Percentiles rank a stretch among this genome's conserved stretches.
Conservation (phyloP, 2,113 vertebrate genomes). For the Cavia porcellus region DNA sequence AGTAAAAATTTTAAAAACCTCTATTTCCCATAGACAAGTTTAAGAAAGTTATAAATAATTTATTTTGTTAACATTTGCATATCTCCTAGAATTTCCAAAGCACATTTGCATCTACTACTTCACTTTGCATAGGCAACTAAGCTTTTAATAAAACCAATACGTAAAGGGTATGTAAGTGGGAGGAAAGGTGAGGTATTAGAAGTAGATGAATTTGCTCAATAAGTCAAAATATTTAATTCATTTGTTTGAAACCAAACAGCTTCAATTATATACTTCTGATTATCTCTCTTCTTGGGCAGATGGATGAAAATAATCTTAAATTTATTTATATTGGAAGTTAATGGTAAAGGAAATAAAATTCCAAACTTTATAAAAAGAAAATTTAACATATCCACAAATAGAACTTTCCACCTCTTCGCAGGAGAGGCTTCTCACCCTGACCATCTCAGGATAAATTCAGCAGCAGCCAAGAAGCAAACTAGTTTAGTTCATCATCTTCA, state of each 20-base stretch:
- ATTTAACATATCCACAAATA: background rate
- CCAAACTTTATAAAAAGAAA: conserved; percentile 37
- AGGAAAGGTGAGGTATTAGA: conserved; percentile 70
- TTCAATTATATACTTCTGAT: conserved; percentile 30
- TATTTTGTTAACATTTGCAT: conserved; percentile 53
- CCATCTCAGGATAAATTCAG: background rate
- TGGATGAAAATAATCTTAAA: conserved; percentile 61
- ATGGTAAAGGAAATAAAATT: conserved; percentile 45
- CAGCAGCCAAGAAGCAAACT: background rate
- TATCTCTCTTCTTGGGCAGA: conserved; percentile 22
- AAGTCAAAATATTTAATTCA: conserved; percentile 79
- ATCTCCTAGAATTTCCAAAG: conserved; percentile 65
- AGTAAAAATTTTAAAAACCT: background rate
- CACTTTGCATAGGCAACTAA: conserved; percentile 43
- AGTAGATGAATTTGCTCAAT: conserved; percentile 60
- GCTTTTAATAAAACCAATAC: conserved; percentile 57
- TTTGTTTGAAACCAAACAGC: conserved; percentile 66
- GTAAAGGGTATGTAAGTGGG: conserved; percentile 29
- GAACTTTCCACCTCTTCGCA: background rate
- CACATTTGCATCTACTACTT: conserved; percentile 64
- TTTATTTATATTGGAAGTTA: conserved; percentile 18
- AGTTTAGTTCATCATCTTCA: background rate
- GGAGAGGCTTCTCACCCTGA: background rate
- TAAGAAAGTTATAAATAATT: conserved; percentile 54
- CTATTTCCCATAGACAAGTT: conserved; percentile 42